Base-by-base conservation (phyloP, 2,113 vertebrate species). In the Austrofundulus limnaeus region DNA sequence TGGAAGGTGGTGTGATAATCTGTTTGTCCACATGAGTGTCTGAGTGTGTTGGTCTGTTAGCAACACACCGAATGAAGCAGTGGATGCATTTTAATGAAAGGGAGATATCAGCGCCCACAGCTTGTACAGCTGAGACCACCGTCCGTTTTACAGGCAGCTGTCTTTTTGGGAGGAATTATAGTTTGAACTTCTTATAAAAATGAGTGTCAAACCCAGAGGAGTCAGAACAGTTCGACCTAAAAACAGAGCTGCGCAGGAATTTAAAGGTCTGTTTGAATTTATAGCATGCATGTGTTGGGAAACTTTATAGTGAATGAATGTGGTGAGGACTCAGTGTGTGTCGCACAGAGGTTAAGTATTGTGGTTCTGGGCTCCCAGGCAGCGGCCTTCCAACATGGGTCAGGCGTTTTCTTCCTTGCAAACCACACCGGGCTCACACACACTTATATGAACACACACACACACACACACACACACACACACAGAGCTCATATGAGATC, bases 321-420 rank as follows among this genome's bases (percentile, higher is more conserved):
- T 52, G 77, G 58, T 46, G 59, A 72, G 66, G 62, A 42, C 21
- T 51, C 50, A 14, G 48, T 47, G 68, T 64, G 70, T 70, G 69
- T 64, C 56, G 46, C 59, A 59, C 53, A 62, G 62, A 80, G 82
- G 88, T 84, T 84, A 86, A 89, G 86, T 78, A 68, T 78, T 74
- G 72, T 58, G 72, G 67, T 81, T 83, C 65, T 81, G 85, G 77
- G 64, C 87, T 80, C 85, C 81, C 76, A 64, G 53, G 78, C 75
- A 69, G 76, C 55, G 62, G 59, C 49, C 63, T 43, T 63, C 66
- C 48, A 61, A 58, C 66, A 75, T 6, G 56, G 81, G 82, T 85
- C 77, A 71, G 25, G 59, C 39, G 75, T 78, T 78, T 76, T 78
- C 58, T 63, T 41, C 48, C 55, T 46, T 48, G 58, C 61, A 75